A percentile compares a stretch with the other conserved stretches of the same genome.
Conservation (phyloP, 2,888 invertebrate genomes). For the Poecilus cupreus region DNA sequence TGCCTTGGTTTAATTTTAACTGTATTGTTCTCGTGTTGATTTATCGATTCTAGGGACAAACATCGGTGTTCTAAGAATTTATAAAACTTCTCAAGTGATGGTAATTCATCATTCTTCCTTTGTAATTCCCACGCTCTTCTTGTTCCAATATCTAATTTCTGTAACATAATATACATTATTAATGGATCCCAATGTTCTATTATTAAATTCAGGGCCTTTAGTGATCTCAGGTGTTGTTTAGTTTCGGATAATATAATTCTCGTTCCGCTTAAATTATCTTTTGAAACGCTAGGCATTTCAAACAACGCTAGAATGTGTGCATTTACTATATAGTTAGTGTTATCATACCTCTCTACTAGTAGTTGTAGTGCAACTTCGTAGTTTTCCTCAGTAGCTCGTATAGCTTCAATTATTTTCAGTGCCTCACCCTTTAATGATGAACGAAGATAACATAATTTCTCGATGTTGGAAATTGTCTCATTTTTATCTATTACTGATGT, state of each 20-base stretch:
- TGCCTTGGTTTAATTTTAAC: too few species aligned
- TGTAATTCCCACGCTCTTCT: too few species aligned
- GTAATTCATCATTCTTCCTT: too few species aligned
- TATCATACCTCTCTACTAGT: slow-evolving; percentile 39
- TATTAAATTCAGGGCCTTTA: too few species aligned
- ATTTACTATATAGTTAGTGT: slow-evolving; percentile 19
- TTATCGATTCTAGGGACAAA: too few species aligned
- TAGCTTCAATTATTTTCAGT: neutral
- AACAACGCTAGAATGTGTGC: slow-evolving; percentile 47
- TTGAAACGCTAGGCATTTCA: neutral
- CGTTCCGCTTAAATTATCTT: neutral
- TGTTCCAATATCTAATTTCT: too few species aligned
- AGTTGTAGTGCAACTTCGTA: slow-evolving; percentile 21
- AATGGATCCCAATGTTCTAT: too few species aligned
- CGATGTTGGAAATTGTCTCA: neutral
- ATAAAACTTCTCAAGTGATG: too few species aligned
- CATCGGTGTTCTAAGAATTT: too few species aligned
- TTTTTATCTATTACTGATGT: neutral
- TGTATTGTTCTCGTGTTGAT: too few species aligned
- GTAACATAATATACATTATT: too few species aligned
- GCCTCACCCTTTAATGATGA: slow-evolving; percentile 49
- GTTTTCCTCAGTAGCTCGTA: neutral
- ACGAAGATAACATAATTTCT: slow-evolving; percentile 38
- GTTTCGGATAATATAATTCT: neutral
- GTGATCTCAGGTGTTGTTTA: too few species aligned